A percentile compares a stretch with the other conserved stretches of the same genome.
phyloP scores from a whole-genome alignment of 1,140 invertebrate genomes.

The Drosophila malerkotliana region DNA sequence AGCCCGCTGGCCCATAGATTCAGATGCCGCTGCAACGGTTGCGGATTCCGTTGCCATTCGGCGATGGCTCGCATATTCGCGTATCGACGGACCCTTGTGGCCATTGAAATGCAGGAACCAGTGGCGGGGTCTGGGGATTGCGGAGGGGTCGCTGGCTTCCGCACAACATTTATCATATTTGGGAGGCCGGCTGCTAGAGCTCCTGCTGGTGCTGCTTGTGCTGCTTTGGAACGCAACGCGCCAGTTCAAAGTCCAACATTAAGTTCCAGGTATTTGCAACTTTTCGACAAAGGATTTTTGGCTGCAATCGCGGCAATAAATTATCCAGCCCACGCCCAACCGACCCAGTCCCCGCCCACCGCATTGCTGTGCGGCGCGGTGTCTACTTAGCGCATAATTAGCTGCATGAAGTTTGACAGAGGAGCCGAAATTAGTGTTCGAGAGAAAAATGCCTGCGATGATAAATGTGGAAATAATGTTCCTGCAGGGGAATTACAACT shows the following conservation, averaged over 20 bases:
- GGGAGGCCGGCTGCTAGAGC: slow-evolving; percentile 11
- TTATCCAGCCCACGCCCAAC: slow-evolving; percentile 37
- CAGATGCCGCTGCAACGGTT: slow-evolving; percentile 29
- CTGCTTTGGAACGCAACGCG: slow-evolving; percentile 34
- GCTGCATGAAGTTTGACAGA: slow-evolving; percentile 73
- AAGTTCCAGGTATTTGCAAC: slow-evolving; percentile 82
- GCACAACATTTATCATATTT: slow-evolving; percentile 82
- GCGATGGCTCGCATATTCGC: slow-evolving; percentile 73
- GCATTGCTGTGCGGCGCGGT: slow-evolving; percentile 31
- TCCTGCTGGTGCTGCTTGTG: not conserved
- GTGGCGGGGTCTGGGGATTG: not conserved
- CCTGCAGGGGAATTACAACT: slow-evolving; percentile 14
- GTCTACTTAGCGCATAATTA: slow-evolving; percentile 83
- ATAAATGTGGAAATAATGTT: slow-evolving; percentile 76
- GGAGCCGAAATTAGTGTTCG: slow-evolving; percentile 46
- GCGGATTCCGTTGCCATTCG: slow-evolving; percentile 57
- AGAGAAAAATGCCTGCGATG: slow-evolving; percentile 60
- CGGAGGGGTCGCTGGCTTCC: slow-evolving; percentile 46
- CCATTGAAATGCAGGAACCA: not conserved
- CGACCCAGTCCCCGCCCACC: slow-evolving; percentile 7
- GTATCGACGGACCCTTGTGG: slow-evolving; percentile 55
- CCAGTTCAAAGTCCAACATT: slow-evolving; percentile 79
- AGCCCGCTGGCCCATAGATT: slow-evolving; percentile 31
- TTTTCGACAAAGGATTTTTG: slow-evolving; percentile 82
- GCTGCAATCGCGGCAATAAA: slow-evolving; percentile 79